Base-by-base conservation (phyloP, 2,888 invertebrate species). In the Choristoneura rosaceana region DNA sequence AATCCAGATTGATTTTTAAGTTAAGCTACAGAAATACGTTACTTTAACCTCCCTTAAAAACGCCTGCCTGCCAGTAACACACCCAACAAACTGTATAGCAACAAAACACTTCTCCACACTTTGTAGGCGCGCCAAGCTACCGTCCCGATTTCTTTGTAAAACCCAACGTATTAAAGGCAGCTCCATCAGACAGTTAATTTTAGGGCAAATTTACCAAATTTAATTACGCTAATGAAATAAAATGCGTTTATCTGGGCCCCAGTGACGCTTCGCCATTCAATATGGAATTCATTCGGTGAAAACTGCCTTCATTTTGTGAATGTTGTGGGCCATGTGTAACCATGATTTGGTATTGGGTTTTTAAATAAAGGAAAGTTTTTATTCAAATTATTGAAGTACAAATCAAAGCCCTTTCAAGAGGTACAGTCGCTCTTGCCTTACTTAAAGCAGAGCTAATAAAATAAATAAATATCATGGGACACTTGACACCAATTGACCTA, bases 211-310 rank as follows among this genome's bases (percentile, higher is more conserved):
- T 87, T 81, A 80, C 81, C 78, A 87, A 90, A 92, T 91, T 92
- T 91, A 86, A 92, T 92, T 91, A 90, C 84, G 79, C 80, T 90
- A 90, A 91, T 90, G 86, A 87, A 88, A 83, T 83, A 78, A 87
- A 87, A 86, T 85, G 81, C 85, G 84, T 86, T 87, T 88, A 87
- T 86, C 82, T 86, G 81, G 77, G 80, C 78, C 76, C 76, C 76
- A 79, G 80, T 79, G 78, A 78, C 78, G 76, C 75, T 78, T 75
- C 76, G 78, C 78, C 77, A 82, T 85, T 82, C 79, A 80, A 79
- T 75, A 62, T 70, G 76, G 74, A 70, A 78, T 81, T 78, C 81
- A 82, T 84, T 84, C 78, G 75, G 70, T 67, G 77, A 79, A 79
- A 80, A 80, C 80, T 78, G 77, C 74, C 76, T 80, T 83, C 80